These are phyloP conservation scores for Baryphthengus martii DNA, from an alignment of 2,113 vertebrate species.

Conservation along the genomic window DNA sequence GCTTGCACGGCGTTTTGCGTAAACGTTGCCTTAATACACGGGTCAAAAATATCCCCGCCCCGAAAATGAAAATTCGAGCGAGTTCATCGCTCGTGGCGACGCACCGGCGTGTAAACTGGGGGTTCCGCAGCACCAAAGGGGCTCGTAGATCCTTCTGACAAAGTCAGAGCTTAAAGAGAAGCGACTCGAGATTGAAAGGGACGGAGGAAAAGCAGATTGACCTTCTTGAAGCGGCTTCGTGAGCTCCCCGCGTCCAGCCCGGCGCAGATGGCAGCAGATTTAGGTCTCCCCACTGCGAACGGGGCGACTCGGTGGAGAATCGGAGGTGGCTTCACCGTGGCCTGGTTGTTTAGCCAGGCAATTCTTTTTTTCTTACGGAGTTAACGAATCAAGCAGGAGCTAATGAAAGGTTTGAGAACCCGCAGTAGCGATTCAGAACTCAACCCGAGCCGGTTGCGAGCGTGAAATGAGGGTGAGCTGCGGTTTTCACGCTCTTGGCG, in stretches of 20 bases:
- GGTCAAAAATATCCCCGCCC: slow-evolving; percentile 27
- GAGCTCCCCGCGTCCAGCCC: neutral
- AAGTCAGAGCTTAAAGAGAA: neutral
- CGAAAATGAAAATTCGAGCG: neutral
- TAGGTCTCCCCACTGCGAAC: neutral
- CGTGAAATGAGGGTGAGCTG: neutral
- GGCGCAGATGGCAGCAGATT: neutral
- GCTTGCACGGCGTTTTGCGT: neutral
- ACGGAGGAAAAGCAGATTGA: rapidly evolving
- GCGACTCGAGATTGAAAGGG: rapidly evolving
- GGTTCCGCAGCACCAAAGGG: slow-evolving; percentile 24
- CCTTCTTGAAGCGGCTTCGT: rapidly evolving
- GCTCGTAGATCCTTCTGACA: neutral
- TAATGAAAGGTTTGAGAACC: neutral
- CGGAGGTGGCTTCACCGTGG: neutral
- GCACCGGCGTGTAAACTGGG: neutral
- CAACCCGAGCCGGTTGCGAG: rapidly evolving
- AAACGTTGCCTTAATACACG: neutral
- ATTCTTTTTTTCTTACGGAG: neutral
- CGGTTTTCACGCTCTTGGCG: neutral
- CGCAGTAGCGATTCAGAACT: neutral
- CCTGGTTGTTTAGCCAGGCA: neutral
- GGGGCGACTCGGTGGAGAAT: neutral
- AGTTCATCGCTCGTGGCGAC: neutral
- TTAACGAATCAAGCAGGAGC: neutral